Percentiles rank a stretch among this genome's conserved stretches.
phyloP scores from a whole-genome alignment of 2,888 invertebrate genomes.

The Barypeithes pellucidus region DNA sequence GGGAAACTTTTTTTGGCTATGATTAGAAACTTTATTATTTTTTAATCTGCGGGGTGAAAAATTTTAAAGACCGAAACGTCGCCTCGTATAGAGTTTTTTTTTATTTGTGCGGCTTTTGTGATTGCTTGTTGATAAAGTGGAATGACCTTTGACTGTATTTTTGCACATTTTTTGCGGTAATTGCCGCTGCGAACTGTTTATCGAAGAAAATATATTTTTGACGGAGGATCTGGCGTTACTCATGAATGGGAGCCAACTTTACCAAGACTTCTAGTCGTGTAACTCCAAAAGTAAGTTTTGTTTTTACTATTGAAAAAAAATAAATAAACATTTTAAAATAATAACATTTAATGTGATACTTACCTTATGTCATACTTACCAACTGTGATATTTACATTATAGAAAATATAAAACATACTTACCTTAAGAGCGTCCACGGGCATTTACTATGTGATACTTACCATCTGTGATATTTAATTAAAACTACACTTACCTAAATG shows the following conservation, averaged over 20 bases:
- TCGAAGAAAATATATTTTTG: slow-evolving; percentile 21
- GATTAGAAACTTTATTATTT: slow-evolving; percentile 6
- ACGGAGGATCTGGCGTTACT: slow-evolving; percentile 44
- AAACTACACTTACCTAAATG: no score
- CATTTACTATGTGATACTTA: no score
- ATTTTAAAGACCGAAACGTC: not conserved
- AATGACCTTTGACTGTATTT: slow-evolving; percentile 7
- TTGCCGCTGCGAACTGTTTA: slow-evolving; percentile 2
- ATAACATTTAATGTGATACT: no score
- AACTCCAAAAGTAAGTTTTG: slow-evolving; percentile 57
- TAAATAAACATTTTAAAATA: not conserved
- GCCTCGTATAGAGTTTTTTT: slow-evolving; percentile 12
- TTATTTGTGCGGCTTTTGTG: slow-evolving; percentile 28
- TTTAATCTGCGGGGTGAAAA: not conserved
- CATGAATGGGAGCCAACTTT: slow-evolving; percentile 73
- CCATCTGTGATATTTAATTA: no score
- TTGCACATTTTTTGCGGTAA: not conserved
- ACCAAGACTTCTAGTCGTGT: slow-evolving; percentile 70
- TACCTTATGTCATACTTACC: no score
- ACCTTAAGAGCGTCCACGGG: no score
- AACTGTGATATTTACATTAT: no score
- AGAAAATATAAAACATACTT: no score
- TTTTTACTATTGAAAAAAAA: not conserved
- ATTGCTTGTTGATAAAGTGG: slow-evolving; percentile 4
- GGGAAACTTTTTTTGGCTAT: not conserved